Evolutionary conservation across 1,140 invertebrate genomes (phyloP), one percentile per base, ranked within the genome.

Genomic region (Pogonomyrmex barbatus): DNA sequence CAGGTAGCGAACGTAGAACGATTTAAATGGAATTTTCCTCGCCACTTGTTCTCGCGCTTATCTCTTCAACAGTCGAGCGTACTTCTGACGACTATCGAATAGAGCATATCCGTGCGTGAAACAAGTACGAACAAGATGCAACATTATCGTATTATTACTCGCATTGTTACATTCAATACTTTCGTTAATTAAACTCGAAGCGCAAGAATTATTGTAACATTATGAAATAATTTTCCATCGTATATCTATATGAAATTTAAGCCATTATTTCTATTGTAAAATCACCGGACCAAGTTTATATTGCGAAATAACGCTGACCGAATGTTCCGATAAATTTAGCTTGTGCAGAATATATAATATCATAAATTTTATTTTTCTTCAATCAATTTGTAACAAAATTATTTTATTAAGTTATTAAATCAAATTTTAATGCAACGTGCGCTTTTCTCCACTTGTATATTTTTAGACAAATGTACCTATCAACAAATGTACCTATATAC

Each of bases 1-100:
- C 33, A 56, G 36, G 5, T 36, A 47, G 17, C 14, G 30, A 73
- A 71, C n/a, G n/a, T n/a, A n/a, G n/a, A n/a, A n/a, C 17, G 14
- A 82, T 82, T 82, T 82, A 71, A 82, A 47, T 24, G 52, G 14
- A 82, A 82, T 60, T 82, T 82, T 82, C 10, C 50, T 47, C 65
- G 30, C 39, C 30, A 58, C 50, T 65, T 58, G 39, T 24, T 24
- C 24, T 45, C 78, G 1, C 17, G 39, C 17, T 47, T 81, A 81
- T 70, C 52, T 70, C 12, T 24, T 39, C 42, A 58, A 58, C 42
- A 47, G 4, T 67, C 47, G 6, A 24, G n/a, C 30, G 52, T 39
- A 24, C 42, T 52, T 67, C 6, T 42, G 10, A 36, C 10, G 10
- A 36, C 10, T 5, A 24, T 12, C 45, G 45, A 78, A 33, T 3